Conservation (phyloP, 2,113 vertebrate genomes). For the Probosciger aterrimus region DNA sequence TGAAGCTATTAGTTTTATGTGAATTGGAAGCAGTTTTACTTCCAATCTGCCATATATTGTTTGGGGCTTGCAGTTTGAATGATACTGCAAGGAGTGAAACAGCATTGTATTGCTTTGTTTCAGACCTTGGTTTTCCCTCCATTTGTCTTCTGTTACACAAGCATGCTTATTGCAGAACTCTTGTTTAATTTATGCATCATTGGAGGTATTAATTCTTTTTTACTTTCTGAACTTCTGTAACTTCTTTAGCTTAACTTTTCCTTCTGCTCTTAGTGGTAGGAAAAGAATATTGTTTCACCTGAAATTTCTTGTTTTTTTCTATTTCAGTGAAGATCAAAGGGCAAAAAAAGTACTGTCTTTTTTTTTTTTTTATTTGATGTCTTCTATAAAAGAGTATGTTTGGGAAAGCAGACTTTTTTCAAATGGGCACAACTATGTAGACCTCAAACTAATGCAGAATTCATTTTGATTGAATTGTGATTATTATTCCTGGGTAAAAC, state of each 20-base stretch:
- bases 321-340: background rate
- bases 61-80: background rate
- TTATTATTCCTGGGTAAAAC: background rate
- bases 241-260: background rate
- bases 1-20: background rate
- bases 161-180: background rate
- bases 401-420: background rate
- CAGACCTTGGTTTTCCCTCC: background rate
- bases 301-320: background rate
- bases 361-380: background rate
- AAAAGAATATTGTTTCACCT: background rate
- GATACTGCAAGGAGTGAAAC: background rate
- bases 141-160: background rate
- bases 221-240: background rate
- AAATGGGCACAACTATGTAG: background rate
- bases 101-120: background rate
- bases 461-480: background rate
- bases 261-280: background rate
- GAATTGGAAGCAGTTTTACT: background rate
- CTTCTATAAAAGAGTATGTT: background rate
- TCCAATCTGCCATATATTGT: fast-evolving
- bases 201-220: background rate
- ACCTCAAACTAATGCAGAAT: background rate
- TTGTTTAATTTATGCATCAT: background rate
- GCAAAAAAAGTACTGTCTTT: background rate